Percentiles rank a stretch among this genome's conserved stretches.
phyloP scores from a whole-genome alignment of 1,140 invertebrate species.

The Drosophila trapezifrons region DNA sequence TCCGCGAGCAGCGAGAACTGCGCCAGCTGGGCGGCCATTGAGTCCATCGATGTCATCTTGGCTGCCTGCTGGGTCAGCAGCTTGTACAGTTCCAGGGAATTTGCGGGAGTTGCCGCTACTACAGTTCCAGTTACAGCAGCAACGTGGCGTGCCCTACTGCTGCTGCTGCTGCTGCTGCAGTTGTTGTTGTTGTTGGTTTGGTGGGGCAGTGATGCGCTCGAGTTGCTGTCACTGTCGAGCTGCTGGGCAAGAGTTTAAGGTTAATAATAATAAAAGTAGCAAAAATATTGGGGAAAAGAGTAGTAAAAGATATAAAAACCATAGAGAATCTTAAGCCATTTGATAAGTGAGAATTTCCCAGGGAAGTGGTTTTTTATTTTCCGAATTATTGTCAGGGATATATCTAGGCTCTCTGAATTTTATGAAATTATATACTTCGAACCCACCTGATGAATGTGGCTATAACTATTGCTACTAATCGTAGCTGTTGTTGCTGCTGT shows the following conservation, averaged over 20 bases:
- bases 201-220: conserved; percentile 67
- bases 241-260: conserved; percentile 41
- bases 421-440: too few species aligned
- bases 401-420: not conserved
- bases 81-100: conserved; percentile 67
- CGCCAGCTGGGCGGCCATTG: conserved; percentile 80
- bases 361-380: not conserved
- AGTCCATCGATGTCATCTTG: conserved; percentile 84
- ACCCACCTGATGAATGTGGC: conserved; percentile 50
- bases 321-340: not conserved
- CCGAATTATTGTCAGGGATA: not conserved
- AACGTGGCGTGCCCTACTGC: conserved; percentile 39
- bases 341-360: not conserved
- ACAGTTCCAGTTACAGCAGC: conserved; percentile 22
- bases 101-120: conserved; percentile 23
- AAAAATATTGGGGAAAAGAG: not conserved
- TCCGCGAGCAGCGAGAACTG: conserved; percentile 62
- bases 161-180: conserved; percentile 39
- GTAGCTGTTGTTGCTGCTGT: conserved; percentile 39
- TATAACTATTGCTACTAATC: conserved; percentile 26
- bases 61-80: conserved; percentile 65
- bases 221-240: conserved; percentile 82
- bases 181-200: conserved; percentile 38
- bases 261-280: conserved; percentile 32
- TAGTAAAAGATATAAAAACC: too few species aligned